Percentiles rank a stretch among this genome's conserved stretches.
These are phyloP conservation scores for Sepioteuthis lessoniana DNA, from an alignment of 2,888 invertebrate genomes.

Conservation along the genomic window DNA sequence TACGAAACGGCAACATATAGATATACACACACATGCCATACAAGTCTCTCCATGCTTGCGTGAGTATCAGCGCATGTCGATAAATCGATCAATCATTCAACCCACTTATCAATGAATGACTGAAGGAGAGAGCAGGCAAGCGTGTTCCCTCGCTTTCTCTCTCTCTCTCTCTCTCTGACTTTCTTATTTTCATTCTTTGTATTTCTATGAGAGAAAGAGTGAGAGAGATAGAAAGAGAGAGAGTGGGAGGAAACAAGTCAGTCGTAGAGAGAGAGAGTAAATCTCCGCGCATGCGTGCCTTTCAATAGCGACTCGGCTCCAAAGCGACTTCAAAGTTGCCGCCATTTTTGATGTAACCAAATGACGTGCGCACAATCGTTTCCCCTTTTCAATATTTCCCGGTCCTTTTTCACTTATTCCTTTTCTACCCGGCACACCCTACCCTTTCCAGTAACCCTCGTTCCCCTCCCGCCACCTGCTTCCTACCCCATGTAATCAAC, in stretches of 20 bases:
- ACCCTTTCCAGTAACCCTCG: neutral
- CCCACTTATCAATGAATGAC: slow-evolving; percentile 33
- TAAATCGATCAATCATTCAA: slow-evolving; percentile 23
- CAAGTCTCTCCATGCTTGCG: neutral
- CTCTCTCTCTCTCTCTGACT: too few species aligned
- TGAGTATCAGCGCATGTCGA: neutral
- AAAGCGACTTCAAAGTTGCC: slow-evolving; percentile 1
- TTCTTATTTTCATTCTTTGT: too few species aligned
- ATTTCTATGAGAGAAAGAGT: neutral
- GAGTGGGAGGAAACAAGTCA: neutral
- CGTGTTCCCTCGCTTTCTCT: neutral
- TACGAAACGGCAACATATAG: too few species aligned
- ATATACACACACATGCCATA: neutral
- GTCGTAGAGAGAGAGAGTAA: neutral
- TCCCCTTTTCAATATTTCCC: slow-evolving; percentile 1
- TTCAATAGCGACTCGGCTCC: neutral
- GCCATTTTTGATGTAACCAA: slow-evolving; percentile 33
- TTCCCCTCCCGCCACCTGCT: neutral
- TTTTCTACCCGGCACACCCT: neutral
- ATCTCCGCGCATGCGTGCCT: neutral
- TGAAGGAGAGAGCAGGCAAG: neutral
- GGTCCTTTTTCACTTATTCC: slow-evolving; percentile 5
- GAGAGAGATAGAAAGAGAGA: neutral
- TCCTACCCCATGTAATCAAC: neutral
- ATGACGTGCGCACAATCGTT: slow-evolving; percentile 33